phyloP scores from a whole-genome alignment of 1,140 invertebrate species.

The Idris sp. region DNA sequence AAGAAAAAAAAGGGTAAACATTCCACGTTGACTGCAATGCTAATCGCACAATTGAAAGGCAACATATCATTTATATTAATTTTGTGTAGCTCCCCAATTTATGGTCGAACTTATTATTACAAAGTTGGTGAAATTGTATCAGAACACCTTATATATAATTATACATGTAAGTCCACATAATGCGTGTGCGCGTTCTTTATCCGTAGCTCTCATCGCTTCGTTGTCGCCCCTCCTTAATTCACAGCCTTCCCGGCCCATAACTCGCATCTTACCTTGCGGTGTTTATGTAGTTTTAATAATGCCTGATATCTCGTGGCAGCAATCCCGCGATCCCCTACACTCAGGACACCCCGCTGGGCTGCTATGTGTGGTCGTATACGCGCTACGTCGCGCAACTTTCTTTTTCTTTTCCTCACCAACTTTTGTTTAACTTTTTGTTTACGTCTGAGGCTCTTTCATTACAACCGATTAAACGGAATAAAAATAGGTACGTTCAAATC shows the following conservation, averaged over 20 bases:
- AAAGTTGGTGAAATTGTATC: conserved; percentile 46
- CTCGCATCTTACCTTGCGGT: conserved; percentile 74
- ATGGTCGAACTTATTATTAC: conserved; percentile 30
- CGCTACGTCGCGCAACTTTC: conserved; percentile 65
- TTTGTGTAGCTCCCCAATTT: conserved; percentile 21
- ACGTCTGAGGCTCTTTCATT: conserved; percentile 45
- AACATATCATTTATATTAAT: conserved; percentile 49
- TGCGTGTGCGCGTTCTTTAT: conserved; percentile 64
- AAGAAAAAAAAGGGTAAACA: too few relatives aligned
- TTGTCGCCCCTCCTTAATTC: conserved; percentile 75
- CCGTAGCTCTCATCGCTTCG: conserved; percentile 66
- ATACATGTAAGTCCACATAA: conserved; percentile 55
- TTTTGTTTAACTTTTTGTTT: conserved; percentile 32
- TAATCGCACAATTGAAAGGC: conserved; percentile 30
- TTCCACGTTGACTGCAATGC: too few relatives aligned
- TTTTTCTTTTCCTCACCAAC: conserved; percentile 58
- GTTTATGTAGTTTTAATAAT: conserved; percentile 79
- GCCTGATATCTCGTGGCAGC: conserved; percentile 73
- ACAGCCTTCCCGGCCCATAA: conserved; percentile 73
- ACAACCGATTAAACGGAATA: conserved; percentile 49
- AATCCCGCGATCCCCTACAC: conserved; percentile 63
- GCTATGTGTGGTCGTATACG: conserved; percentile 73
- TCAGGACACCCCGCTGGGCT: conserved; percentile 70
- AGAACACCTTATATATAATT: conserved; percentile 53
- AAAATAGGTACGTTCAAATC: conserved; percentile 13